Base-by-base conservation (phyloP, 2,888 invertebrate species). In the Trachelus iudaicus region DNA sequence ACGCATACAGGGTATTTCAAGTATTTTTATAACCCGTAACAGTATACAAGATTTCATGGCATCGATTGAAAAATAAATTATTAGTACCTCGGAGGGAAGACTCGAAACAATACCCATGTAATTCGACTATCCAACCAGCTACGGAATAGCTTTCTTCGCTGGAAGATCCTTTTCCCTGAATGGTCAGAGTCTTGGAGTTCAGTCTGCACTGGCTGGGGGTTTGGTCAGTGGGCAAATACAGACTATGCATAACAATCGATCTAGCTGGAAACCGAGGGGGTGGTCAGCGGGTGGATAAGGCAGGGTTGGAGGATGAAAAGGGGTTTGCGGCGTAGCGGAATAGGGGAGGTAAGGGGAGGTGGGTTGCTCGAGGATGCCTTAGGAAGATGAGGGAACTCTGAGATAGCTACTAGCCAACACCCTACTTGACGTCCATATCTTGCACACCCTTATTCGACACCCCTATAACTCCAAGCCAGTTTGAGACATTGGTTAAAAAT, bases 171-270 rank as follows among this genome's bases (percentile, higher is more conserved):
- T 89, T 88, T 89, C 89, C 89, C 89, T 86, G 84, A 56, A 87
- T 87, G 84, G 86, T 82, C 83, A 83, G 80, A 77, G 77, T 30
- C 73, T 74, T 69, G 78, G 75, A 73, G 35, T 79, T 56, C 69
- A n/a, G 56, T 69, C 35, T 34, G 11, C 23, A 75, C 34, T 23
- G 81, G 83, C 83, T 80, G 86, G 83, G 84, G 85, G 85, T 86
- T 85, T 85, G 85, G 90, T 56, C 56, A 56, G 89, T 88, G 90
- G 88, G 91, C 90, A 91, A 91, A 91, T 91, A 91, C 91, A 91
- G 89, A 90, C 91, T 91, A 91, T 91, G 91, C 91, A 91, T 91
- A 91, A 91, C 91, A 91, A 91, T 91, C 91, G 91, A 91, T 91
- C 91, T 91, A 89, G 87, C 88, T 87, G 90, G 90, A 90, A 91